Evolutionary conservation across 2,797 vertebrate species (phyloP), one percentile per base, ranked within the genome.

Genomic region (Mormyrus proboscirostris): DNA sequence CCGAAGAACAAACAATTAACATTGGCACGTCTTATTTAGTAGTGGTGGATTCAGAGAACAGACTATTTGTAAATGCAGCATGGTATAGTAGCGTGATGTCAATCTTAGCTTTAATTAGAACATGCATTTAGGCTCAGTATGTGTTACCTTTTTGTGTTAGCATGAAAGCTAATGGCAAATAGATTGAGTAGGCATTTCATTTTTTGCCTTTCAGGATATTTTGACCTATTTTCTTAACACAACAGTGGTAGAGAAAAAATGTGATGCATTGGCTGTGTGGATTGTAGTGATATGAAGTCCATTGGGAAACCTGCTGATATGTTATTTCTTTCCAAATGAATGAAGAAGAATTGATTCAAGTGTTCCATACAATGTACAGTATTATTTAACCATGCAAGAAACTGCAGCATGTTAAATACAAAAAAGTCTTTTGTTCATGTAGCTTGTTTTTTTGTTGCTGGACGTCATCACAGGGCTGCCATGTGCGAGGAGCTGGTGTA

Each of bases 401-500:
- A 69, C 62, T 29, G 59, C 12, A 3, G 19, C 51, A 25, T 38
- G 25, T 55, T 33, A n/a, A 57, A 8, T 9, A 86, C 38, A 57
- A 53, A 53, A 59, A 19, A n/a, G 44, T 2, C 47, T 47, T 86
- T 69, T 89, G 83, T 55, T 19, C 50, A 59, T 59, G 41, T 49
- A 41, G 83, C 25, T 9, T 22, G 83, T 73, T 47, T 86, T 86
- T 19, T 73, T 29, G 51, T 51, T 51, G 83, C 59, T 65, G 88
- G 82, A 86, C 41, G 41, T 73, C 89, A 38, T 53, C 10, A 82
- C 59, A 41, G 59, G 69, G 29, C 59, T 86, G 89, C 50, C 38
- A 49, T 22, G 25, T 50, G 92, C 90, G 93, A 84, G 6, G 92
- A 59, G 84, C 19, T 92, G 83, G 90, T 38, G 90, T 92, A 94